These are phyloP conservation scores for Amphiduros pacificus DNA, from an alignment of 2,888 invertebrate genomes.

Conservation along the genomic window DNA sequence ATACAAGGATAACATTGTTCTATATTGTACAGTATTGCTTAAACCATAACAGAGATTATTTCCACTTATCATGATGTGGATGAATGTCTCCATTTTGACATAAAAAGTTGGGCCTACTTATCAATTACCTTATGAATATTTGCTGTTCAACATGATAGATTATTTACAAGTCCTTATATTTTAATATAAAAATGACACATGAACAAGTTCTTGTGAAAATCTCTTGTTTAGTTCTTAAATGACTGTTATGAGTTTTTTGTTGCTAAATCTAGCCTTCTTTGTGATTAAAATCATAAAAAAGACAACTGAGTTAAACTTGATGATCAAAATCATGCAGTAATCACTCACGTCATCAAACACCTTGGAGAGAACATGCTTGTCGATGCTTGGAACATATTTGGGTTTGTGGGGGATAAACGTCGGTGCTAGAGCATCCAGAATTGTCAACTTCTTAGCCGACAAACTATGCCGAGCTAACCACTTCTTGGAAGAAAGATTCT, in stretches of 20 bases:
- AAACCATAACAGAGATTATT: no score
- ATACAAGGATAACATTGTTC: background rate
- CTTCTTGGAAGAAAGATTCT: constrained; percentile 33
- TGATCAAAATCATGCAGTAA: background rate
- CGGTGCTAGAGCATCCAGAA: constrained; percentile 53
- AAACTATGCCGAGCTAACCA: constrained; percentile 40
- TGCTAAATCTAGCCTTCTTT: no score
- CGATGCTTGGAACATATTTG: constrained; percentile 53
- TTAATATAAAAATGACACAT: background rate
- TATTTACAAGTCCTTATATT: no score
- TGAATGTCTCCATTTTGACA: no score
- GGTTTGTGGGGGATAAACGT: constrained; percentile 52
- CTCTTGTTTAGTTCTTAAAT: no score
- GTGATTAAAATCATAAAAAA: background rate
- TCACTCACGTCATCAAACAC: constrained; percentile 56
- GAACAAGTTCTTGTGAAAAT: no score
- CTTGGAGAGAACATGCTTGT: constrained; percentile 53
- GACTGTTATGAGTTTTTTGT: no score
- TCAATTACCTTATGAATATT: no score
- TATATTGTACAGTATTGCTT: background rate
- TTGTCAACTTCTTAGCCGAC: constrained; percentile 39
- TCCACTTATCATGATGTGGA: no score
- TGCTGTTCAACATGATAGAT: no score
- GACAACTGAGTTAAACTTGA: background rate
- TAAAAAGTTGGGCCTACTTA: no score